Evolutionary conservation across 1,140 invertebrate species (phyloP).

Genomic region (Apis florea): DNA sequence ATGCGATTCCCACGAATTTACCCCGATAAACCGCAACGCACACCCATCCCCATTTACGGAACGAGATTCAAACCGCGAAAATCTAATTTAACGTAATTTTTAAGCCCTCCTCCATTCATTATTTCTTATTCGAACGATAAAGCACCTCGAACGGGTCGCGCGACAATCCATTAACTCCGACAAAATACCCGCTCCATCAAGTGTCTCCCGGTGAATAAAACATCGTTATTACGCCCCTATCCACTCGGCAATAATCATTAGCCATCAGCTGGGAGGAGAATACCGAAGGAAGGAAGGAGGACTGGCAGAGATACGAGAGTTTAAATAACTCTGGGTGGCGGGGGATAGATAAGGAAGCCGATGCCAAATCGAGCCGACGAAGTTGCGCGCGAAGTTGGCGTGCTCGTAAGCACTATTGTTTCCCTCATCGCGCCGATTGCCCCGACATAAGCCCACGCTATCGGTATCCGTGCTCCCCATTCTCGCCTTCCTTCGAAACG

Average conservation of each 20-base stretch:
- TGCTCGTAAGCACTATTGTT: slow-evolving; percentile 69
- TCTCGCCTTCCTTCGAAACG: background rate
- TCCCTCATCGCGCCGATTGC: slow-evolving; percentile 69
- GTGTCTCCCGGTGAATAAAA: slow-evolving; percentile 36
- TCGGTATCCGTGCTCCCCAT: background rate
- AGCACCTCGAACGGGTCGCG: background rate
- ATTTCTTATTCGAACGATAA: background rate
- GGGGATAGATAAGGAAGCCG: slow-evolving; percentile 61
- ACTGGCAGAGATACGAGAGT: slow-evolving; percentile 65
- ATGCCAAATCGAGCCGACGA: slow-evolving; percentile 35
- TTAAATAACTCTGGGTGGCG: slow-evolving; percentile 68
- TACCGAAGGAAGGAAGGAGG: slow-evolving; percentile 12
- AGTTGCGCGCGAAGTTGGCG: slow-evolving; percentile 66
- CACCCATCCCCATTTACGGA: background rate
- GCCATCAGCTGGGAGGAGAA: slow-evolving; percentile 28
- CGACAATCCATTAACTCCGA: slow-evolving; percentile 11
- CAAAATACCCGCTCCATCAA: slow-evolving; percentile 23
- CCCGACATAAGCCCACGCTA: slow-evolving; percentile 58
- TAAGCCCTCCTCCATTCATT: background rate
- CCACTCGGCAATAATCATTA: slow-evolving; percentile 62
- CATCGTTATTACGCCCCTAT: slow-evolving; percentile 25
- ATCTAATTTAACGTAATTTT: slow-evolving; percentile 1
- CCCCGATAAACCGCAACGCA: background rate
- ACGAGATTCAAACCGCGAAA: background rate
- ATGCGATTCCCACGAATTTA: background rate